Evolutionary conservation across 2,113 vertebrate species (phyloP).

Genomic region (Suricata suricatta): DNA sequence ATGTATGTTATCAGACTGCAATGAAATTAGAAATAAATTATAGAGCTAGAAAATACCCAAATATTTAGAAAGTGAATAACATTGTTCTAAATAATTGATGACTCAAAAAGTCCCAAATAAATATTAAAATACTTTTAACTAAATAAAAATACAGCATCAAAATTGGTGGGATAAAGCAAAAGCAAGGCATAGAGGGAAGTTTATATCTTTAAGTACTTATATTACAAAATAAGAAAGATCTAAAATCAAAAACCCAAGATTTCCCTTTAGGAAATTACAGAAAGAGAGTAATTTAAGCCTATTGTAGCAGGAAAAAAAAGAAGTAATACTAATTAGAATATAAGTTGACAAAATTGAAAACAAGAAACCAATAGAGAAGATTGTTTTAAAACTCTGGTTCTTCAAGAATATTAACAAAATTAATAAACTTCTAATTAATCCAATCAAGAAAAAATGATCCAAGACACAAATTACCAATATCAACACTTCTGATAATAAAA

Average conservation of each 20-base stretch:
- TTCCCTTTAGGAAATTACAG: background rate
- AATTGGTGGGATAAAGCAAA: background rate
- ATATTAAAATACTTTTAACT: background rate
- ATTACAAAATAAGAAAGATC: background rate
- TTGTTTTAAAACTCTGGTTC: background rate
- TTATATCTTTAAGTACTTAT: background rate
- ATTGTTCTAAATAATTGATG: background rate
- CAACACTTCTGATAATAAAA: background rate
- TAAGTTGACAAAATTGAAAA: background rate
- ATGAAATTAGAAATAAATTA: background rate
- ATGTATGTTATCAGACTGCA: background rate
- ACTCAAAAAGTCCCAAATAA: background rate
- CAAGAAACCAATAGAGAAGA: background rate
- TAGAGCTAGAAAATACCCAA: background rate
- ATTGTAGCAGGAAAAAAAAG: background rate
- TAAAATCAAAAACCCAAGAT: background rate
- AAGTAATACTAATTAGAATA: background rate
- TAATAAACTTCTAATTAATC: background rate
- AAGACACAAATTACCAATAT: background rate
- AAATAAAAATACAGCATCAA: background rate
- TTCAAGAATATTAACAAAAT: background rate
- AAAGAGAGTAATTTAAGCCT: background rate
- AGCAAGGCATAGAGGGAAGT: background rate
- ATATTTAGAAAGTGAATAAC: background rate
- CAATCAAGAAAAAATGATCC: background rate